Evolutionary conservation across 2,113 vertebrate genomes (phyloP).

Genomic region (Tenebrosternarchus preto): DNA sequence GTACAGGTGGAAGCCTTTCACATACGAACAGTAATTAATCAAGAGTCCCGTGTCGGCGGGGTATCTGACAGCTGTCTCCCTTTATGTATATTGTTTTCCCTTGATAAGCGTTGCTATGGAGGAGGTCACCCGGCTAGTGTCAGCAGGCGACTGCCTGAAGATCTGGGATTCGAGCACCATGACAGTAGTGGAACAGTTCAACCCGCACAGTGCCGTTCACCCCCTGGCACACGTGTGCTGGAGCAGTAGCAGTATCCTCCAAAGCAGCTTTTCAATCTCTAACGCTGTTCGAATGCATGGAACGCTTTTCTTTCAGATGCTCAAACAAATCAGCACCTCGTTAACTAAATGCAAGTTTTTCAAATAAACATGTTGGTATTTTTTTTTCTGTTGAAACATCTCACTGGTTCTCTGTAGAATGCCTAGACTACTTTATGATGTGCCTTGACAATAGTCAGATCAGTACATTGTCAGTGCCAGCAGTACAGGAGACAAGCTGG

Average conservation of each 20-base stretch:
- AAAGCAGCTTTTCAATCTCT: neutral
- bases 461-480: constrained; percentile 91
- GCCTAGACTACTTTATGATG: neutral
- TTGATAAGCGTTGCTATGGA: constrained; percentile 82
- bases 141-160: constrained; percentile 91
- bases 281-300: neutral
- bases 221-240: constrained; percentile 87
- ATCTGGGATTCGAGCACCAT: constrained; percentile 90
- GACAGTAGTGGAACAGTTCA: constrained; percentile 90
- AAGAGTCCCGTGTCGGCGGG: neutral
- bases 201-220: constrained; percentile 80
- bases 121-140: constrained; percentile 85
- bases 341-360: no score
- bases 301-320: neutral
- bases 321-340: neutral
- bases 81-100: constrained; percentile 14
- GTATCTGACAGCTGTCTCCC: constrained; percentile 36
- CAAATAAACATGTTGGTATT: neutral
- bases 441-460: constrained; percentile 83
- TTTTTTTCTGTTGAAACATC: neutral
- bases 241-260: constrained; percentile 97
- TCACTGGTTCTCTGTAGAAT: no score
- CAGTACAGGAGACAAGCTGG: constrained; percentile 90
- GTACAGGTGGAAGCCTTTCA: neutral
- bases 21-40: neutral